Conservation (phyloP, 92 coral and sea anemone species). For the Actinernus sp. region DNA sequence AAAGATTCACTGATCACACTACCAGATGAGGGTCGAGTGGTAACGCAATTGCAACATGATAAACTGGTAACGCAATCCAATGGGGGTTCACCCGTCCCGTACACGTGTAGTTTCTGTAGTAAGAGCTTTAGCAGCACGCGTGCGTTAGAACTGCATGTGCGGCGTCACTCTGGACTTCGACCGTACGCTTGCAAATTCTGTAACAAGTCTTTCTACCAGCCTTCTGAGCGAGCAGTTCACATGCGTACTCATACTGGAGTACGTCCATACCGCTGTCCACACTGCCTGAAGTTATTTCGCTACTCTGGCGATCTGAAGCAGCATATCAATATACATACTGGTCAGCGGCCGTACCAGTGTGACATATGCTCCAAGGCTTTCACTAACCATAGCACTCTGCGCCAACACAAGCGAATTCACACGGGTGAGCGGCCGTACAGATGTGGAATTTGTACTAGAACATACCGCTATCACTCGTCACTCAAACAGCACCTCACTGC, state of each 20-base stretch:
- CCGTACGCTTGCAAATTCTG: constrained; percentile 48
- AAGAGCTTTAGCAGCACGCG: constrained; percentile 34
- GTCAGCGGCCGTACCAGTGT: constrained; percentile 60
- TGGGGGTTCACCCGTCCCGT: constrained; percentile 16
- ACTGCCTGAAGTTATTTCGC: constrained; percentile 44
- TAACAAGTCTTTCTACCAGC: constrained; percentile 45
- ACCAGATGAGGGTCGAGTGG: too few species aligned
- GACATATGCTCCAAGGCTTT: constrained; percentile 46
- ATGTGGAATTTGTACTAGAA: constrained; percentile 22
- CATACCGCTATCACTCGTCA: constrained; percentile 49
- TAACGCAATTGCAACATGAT: too few species aligned
- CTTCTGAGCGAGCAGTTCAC: constrained; percentile 43
- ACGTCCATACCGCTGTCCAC: constrained; percentile 52
- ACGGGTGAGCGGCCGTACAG: constrained; percentile 41
- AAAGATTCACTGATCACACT: too few species aligned
- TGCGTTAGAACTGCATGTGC: constrained; percentile 40
- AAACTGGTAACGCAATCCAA: too few species aligned
- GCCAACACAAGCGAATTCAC: constrained; percentile 45
- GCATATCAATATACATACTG: constrained; percentile 47
- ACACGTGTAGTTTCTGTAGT: constrained; percentile 37
- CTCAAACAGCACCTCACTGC: constrained; percentile 37
- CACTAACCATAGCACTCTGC: constrained; percentile 52
- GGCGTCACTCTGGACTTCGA: constrained; percentile 45
- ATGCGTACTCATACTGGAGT: constrained; percentile 62
- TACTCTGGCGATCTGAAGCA: constrained; percentile 52